Conservation (phyloP, 2,888 invertebrate species). For the Eledone cirrhosa region DNA sequence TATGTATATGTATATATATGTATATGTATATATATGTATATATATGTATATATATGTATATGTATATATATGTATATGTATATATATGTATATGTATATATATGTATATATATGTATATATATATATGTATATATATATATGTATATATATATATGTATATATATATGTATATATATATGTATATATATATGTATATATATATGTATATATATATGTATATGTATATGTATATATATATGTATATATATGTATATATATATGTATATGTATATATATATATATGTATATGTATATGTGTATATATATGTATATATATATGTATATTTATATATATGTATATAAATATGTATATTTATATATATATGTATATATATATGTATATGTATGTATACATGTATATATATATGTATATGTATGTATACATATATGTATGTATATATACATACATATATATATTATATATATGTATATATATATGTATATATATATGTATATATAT, state of each 20-base stretch:
- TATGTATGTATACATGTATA: background rate
- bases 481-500: no score
- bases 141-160: conserved; percentile 5
- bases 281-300: background rate
- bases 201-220: background rate
- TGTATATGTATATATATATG: conserved; percentile 7
- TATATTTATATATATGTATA: conserved; percentile 2
- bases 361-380: conserved; percentile 7
- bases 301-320: conserved; percentile 7
- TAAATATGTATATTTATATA: conserved; percentile 4
- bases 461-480: no score
- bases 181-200: conserved; percentile 12
- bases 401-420: background rate
- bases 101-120: conserved; percentile 9
- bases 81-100: conserved; percentile 9
- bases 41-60: conserved; percentile 1
- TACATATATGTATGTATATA: background rate
- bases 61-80: background rate
- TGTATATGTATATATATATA: conserved; percentile 8
- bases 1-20: conserved; percentile 10
- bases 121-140: conserved; percentile 11
- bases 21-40: conserved; percentile 8
- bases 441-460: background rate
- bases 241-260: conserved; percentile 16
- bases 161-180: conserved; percentile 7